These are phyloP conservation scores for Heloderma charlesbogerti DNA, from an alignment of 2,113 vertebrate species.

Conservation along the genomic window DNA sequence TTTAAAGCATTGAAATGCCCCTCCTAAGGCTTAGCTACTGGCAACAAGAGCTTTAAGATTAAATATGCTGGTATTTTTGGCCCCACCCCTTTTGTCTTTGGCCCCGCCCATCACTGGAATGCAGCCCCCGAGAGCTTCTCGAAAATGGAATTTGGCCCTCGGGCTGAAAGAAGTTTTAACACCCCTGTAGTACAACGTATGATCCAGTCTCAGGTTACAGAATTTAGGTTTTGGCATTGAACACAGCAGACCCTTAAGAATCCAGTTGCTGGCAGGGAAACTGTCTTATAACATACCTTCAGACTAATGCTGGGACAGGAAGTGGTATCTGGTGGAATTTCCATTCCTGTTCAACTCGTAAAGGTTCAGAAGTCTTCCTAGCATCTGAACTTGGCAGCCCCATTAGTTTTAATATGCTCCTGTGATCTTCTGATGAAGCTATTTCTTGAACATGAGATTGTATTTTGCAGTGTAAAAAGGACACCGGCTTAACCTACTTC, in stretches of 20 bases:
- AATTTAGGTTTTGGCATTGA: not conserved
- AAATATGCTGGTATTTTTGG: too few relatives aligned
- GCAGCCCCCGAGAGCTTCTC: too few relatives aligned
- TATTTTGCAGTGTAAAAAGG: accelerated
- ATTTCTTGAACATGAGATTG: accelerated
- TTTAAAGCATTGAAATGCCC: too few relatives aligned
- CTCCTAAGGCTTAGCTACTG: too few relatives aligned
- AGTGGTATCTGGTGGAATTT: not conserved
- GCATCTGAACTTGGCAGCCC: not conserved
- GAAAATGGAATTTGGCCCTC: too few relatives aligned
- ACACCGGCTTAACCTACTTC: not conserved
- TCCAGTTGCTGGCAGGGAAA: not conserved
- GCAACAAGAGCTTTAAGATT: too few relatives aligned
- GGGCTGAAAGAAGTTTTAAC: too few relatives aligned
- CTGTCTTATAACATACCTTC: not conserved
- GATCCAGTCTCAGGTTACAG: not conserved
- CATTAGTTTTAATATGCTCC: accelerated
- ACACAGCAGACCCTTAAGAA: not conserved
- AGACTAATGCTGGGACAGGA: not conserved
- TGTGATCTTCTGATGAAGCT: not conserved
- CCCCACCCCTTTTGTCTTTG: too few relatives aligned
- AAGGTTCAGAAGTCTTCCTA: too few relatives aligned
- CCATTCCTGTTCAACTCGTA: not conserved
- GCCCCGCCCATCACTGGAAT: too few relatives aligned
- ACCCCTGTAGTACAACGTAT: too few relatives aligned